Percentiles rank a stretch among this genome's conserved stretches.
Evolutionary conservation across 2,113 vertebrate genomes (phyloP).

Genomic region (Oryzias javanicus): DNA sequence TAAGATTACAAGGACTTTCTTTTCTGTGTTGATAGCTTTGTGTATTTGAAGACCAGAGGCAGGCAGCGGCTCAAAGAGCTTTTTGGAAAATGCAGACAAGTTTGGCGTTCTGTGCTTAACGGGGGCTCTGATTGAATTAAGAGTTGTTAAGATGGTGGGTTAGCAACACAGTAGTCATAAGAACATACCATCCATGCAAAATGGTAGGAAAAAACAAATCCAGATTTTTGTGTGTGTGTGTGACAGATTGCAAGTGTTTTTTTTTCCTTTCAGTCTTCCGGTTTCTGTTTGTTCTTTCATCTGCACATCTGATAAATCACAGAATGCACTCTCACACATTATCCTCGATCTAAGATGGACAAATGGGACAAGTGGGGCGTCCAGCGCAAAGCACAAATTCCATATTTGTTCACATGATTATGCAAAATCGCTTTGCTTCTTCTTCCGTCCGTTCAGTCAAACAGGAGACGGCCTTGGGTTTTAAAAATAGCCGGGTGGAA

Average conservation of each 20-base stretch:
- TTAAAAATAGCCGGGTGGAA: conserved; percentile 46
- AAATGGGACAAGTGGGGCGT: conserved; percentile 8
- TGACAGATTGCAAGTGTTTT: conserved; percentile 63
- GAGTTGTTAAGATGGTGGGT: conserved; percentile 41
- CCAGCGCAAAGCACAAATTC: conserved; percentile 5
- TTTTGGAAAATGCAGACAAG: conserved; percentile 20
- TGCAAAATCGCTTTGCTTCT: conserved; percentile 27
- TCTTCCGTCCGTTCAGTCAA: conserved; percentile 32
- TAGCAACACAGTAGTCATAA: conserved; percentile 35
- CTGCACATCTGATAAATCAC: conserved; percentile 39
- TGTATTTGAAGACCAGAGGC: conserved; percentile 5
- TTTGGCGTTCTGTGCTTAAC: conserved; percentile 24
- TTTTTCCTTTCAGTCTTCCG: conserved; percentile 8
- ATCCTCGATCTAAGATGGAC: conserved; percentile 17
- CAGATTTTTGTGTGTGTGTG: conserved; percentile 48
- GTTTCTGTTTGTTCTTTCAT: conserved; percentile 54
- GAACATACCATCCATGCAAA: conserved; percentile 60
- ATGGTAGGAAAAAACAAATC: conserved; percentile 51
- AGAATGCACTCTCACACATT: conserved; percentile 15
- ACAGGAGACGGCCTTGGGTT: conserved; percentile 47
- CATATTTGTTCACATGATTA: conserved; percentile 33
- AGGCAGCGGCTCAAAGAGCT: conserved; percentile 36
- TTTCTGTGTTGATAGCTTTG: conserved; percentile 37
- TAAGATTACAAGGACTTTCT: conserved; percentile 43
- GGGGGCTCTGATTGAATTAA: conserved; percentile 30